A percentile compares a stretch with the other conserved stretches of the same genome.
Evolutionary conservation across 2,113 vertebrate species (phyloP).

Genomic region (Cebidichthys violaceus): DNA sequence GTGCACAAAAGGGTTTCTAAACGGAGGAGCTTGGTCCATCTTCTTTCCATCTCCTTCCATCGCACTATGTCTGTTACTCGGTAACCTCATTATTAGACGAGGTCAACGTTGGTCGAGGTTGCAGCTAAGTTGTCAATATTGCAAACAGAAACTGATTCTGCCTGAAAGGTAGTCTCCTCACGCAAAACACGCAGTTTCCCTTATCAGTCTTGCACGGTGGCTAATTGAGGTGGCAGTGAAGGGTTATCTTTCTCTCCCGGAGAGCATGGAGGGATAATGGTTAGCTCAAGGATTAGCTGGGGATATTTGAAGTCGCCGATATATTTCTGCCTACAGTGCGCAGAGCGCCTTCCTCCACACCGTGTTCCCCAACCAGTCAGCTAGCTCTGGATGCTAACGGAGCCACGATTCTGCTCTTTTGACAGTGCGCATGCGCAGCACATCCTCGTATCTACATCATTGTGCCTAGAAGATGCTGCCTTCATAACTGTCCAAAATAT

Average conservation of each 20-base stretch:
- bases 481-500: background rate
- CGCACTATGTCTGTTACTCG: slow-evolving; percentile 78
- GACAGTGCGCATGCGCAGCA: slow-evolving; percentile 68
- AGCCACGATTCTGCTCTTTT: slow-evolving; percentile 47
- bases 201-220: slow-evolving; percentile 49
- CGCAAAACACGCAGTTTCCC: slow-evolving; percentile 45
- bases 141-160: background rate
- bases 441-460: background rate
- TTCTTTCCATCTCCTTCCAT: slow-evolving; percentile 83
- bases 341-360: slow-evolving; percentile 70
- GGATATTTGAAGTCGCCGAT: slow-evolving; percentile 73
- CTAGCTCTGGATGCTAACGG: slow-evolving; percentile 73
- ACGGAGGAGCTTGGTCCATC: slow-evolving; percentile 86
- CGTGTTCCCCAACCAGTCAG: slow-evolving; percentile 40
- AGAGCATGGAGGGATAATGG: slow-evolving; percentile 74
- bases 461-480: slow-evolving; percentile 21
- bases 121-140: background rate
- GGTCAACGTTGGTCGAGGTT: slow-evolving; percentile 7
- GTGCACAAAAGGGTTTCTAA: slow-evolving; percentile 92
- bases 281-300: slow-evolving; percentile 76
- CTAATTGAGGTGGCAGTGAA: slow-evolving; percentile 74
- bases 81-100: slow-evolving; percentile 85
- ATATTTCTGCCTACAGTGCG: slow-evolving; percentile 57
- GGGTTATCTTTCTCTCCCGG: slow-evolving; percentile 70
- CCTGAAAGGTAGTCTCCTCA: slow-evolving; percentile 4